Conservation (phyloP, 2,888 invertebrate species). For the Danaus chrysippus region DNA sequence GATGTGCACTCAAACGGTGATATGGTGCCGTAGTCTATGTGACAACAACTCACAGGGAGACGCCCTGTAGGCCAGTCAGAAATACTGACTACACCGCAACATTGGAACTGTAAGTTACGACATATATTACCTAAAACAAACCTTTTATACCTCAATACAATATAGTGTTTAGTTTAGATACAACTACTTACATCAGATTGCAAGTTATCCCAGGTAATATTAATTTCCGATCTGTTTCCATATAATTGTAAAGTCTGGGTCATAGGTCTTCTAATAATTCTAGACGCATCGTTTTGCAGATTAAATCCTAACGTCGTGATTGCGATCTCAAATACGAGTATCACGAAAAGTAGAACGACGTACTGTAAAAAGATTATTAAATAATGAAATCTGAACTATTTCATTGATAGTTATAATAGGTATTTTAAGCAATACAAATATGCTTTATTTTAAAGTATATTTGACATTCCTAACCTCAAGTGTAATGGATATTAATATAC, state of each 20-base stretch:
- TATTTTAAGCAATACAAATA: not conserved
- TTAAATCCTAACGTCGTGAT: slow-evolving; percentile 53
- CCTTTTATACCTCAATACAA: no score
- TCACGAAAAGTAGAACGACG: slow-evolving; percentile 45
- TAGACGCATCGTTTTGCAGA: slow-evolving; percentile 43
- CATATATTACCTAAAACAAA: no score
- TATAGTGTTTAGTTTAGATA: not conserved
- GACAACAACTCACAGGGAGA: slow-evolving; percentile 83
- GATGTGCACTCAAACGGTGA: slow-evolving; percentile 64
- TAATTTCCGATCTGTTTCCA: slow-evolving; percentile 43
- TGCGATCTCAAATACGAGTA: slow-evolving; percentile 59
- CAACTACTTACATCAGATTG: slow-evolving; percentile 54
- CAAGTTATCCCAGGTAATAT: slow-evolving; percentile 59
- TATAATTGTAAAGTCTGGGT: slow-evolving; percentile 47
- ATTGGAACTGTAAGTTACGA: slow-evolving; percentile 73
- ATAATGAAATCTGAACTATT: not conserved
- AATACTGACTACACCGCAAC: slow-evolving; percentile 80
- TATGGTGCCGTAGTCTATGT: slow-evolving; percentile 62
- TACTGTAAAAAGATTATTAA: slow-evolving; percentile 50
- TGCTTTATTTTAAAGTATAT: not conserved
- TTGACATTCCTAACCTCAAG: no score
- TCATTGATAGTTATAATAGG: not conserved
- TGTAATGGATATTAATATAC: not conserved
- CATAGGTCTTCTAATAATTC: slow-evolving; percentile 55
- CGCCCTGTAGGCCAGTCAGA: slow-evolving; percentile 72